phyloP scores from a whole-genome alignment of 30 jellyfish, hydroid and myxozoan genomes.

The Chironex yamaguchii region DNA sequence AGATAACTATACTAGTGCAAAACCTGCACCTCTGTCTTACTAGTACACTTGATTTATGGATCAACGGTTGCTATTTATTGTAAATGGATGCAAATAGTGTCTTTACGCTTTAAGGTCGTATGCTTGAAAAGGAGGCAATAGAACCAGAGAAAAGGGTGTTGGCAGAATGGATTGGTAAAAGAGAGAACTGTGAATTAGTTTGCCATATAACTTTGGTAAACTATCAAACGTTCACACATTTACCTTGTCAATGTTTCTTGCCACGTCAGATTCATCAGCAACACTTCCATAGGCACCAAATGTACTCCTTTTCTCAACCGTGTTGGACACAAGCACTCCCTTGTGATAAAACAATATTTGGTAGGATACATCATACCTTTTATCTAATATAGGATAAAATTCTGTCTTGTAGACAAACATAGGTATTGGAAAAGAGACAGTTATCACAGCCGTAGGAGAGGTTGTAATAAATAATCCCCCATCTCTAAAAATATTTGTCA shows the following conservation, averaged over 20 bases:
- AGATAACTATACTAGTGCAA: no score
- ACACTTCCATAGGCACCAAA: conserved; percentile 55
- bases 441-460: conserved; percentile 28
- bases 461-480: conserved; percentile 30
- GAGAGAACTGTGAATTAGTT: background rate
- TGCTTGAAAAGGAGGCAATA: no score
- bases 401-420: conserved; percentile 23
- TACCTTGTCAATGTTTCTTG: conserved; percentile 55
- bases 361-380: conserved; percentile 28
- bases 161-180: background rate
- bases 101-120: no score
- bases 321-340: background rate
- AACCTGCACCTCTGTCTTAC: no score
- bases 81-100: no score
- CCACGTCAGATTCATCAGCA: conserved; percentile 18
- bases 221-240: background rate
- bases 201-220: background rate
- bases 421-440: conserved; percentile 23
- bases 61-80: no score
- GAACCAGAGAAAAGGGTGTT: no score
- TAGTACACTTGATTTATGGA: no score
- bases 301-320: conserved; percentile 34
- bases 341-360: conserved; percentile 29
- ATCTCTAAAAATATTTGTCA: conserved; percentile 38
- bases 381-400: conserved; percentile 18